A percentile compares a stretch with the other conserved stretches of the same genome.
These are phyloP conservation scores for Tinea trinotella DNA, from an alignment of 2,888 invertebrate species.

Conservation along the genomic window DNA sequence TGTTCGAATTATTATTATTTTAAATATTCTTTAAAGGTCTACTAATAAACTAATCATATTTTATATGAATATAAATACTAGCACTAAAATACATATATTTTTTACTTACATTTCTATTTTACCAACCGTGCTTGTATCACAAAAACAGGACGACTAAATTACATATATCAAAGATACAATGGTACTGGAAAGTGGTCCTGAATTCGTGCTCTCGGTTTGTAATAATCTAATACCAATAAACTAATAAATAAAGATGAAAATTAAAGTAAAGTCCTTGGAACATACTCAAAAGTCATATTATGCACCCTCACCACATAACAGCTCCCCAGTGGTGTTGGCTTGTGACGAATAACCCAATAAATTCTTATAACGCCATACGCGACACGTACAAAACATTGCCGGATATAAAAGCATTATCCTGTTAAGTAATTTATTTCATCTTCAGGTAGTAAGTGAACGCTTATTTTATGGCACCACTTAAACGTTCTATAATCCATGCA, in stretches of 20 bases:
- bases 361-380: constrained; percentile 64
- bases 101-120: no score
- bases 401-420: constrained; percentile 68
- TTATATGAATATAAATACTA: no score
- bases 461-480: constrained; percentile 66
- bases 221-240: no score
- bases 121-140: no score
- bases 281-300: constrained; percentile 38
- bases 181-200: no score
- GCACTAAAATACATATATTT: no score
- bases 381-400: constrained; percentile 67
- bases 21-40: no score
- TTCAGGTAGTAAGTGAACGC: constrained; percentile 59
- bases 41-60: no score
- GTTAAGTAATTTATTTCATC: constrained; percentile 70
- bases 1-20: no score
- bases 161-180: no score
- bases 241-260: constrained; percentile 1
- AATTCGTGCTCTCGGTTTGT: no score
- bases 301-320: constrained; percentile 66
- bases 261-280: not conserved
- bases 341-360: constrained; percentile 69
- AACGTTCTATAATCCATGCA: constrained; percentile 62
- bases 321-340: constrained; percentile 57
- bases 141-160: no score